Percentiles rank a stretch among this genome's conserved stretches.
Evolutionary conservation across 2,797 vertebrate species (phyloP).

Genomic region (Acipenser transmontanus): DNA sequence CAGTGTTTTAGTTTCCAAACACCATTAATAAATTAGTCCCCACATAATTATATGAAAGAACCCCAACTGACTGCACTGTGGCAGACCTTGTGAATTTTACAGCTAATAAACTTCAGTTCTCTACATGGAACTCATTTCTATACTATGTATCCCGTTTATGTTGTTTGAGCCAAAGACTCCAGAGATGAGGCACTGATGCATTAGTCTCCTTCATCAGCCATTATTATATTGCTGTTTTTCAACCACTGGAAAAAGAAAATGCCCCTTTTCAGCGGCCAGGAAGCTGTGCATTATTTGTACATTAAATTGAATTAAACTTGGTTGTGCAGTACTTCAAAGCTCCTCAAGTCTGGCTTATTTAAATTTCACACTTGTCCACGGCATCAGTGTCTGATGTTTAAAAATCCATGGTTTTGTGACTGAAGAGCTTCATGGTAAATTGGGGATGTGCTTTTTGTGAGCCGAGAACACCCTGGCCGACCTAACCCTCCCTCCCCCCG

Average conservation of each 20-base stretch:
- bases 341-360: constrained; percentile 10
- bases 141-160: constrained; percentile 2
- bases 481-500: too few relatives aligned
- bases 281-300: constrained; percentile 15
- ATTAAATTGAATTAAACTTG: constrained; percentile 11
- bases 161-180: not conserved
- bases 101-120: too few relatives aligned
- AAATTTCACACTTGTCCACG: constrained; percentile 12
- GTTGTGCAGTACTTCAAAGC: constrained; percentile 2
- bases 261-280: constrained; percentile 3
- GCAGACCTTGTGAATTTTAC: too few relatives aligned
- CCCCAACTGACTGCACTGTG: too few relatives aligned
- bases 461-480: too few relatives aligned
- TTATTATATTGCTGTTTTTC: not conserved
- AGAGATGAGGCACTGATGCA: constrained; percentile 1
- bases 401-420: constrained; percentile 9
- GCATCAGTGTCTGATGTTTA: constrained; percentile 15
- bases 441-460: constrained; percentile 1
- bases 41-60: too few relatives aligned
- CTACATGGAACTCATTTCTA: too few relatives aligned
- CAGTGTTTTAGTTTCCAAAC: too few relatives aligned
- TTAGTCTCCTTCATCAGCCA: not conserved
- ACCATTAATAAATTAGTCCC: too few relatives aligned
- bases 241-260: not conserved
- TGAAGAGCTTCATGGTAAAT: constrained; percentile 14